These are phyloP conservation scores for Drosophila mojavensis DNA, from an alignment of 1,140 invertebrate species.

Conservation along the genomic window DNA sequence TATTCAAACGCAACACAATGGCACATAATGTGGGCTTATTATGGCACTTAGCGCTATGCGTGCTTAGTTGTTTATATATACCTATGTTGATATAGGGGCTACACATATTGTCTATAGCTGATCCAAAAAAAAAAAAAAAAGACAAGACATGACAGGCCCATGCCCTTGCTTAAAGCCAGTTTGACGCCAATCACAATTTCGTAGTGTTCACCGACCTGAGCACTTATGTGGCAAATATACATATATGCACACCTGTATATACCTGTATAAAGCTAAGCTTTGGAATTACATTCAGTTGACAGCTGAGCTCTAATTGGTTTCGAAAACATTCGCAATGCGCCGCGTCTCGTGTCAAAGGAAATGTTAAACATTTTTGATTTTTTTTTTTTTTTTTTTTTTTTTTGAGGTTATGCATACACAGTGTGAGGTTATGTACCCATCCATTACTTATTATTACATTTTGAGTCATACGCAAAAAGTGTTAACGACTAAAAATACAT, in stretches of 20 bases:
- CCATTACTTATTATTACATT: background rate
- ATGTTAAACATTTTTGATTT: conserved; percentile 1
- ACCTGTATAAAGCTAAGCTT: conserved; percentile 8
- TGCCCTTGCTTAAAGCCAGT: conserved; percentile 76
- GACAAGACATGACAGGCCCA: conserved; percentile 16
- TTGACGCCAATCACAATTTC: conserved; percentile 50
- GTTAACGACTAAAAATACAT: background rate
- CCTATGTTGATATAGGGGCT: conserved; percentile 14
- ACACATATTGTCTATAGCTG: conserved; percentile 26
- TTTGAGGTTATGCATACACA: conserved; percentile 6
- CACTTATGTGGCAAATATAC: conserved; percentile 7
- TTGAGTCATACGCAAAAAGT: background rate
- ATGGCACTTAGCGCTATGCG: conserved; percentile 42
- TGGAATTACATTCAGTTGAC: conserved; percentile 48
- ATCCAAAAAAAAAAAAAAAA: conserved; percentile 25
- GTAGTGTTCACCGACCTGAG: conserved; percentile 15
- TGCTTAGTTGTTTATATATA: background rate
- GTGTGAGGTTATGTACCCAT: background rate
- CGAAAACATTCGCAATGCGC: conserved; percentile 47
- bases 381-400: conserved; percentile 1
- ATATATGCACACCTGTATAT: conserved; percentile 11
- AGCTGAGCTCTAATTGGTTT: conserved; percentile 63
- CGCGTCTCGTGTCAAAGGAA: conserved; percentile 10
- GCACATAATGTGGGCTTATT: conserved; percentile 41
- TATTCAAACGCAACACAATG: conserved; percentile 26